A percentile compares a stretch with the other conserved stretches of the same genome.
phyloP scores from a whole-genome alignment of 2,888 invertebrate species.

The Caenorhabditis imperialis region DNA sequence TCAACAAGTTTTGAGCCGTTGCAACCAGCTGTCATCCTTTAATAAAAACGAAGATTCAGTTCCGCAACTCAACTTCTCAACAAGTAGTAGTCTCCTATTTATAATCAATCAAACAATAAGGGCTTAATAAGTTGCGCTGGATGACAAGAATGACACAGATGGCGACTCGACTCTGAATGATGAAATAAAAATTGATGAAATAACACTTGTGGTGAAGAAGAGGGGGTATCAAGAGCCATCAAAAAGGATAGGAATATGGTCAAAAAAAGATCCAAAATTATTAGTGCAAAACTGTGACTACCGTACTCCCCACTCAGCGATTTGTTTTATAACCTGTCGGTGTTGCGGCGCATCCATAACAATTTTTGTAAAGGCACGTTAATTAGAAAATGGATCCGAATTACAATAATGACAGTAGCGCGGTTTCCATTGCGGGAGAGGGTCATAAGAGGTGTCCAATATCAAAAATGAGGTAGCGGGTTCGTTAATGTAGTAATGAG shows the following conservation, averaged over 20 bases:
- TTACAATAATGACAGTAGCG: conserved; percentile 53
- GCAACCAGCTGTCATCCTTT: conserved; percentile 5
- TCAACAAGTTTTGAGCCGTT: background rate
- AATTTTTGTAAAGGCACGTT: conserved; percentile 40
- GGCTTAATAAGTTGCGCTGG: conserved; percentile 32
- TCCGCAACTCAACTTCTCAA: conserved; percentile 7
- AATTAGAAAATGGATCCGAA: conserved; percentile 57
- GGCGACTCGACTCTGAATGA: conserved; percentile 27
- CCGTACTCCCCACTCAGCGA: conserved; percentile 30
- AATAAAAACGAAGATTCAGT: no score
- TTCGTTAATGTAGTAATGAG: conserved; percentile 47
- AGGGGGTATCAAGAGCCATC: conserved; percentile 9
- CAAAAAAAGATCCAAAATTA: background rate
- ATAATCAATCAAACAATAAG: conserved; percentile 55
- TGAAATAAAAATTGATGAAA: conserved; percentile 38
- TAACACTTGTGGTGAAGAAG: conserved; percentile 44
- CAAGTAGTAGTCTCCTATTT: conserved; percentile 37
- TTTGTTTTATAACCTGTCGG: conserved; percentile 51
- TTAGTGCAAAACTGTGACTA: conserved; percentile 15
- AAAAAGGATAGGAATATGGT: conserved; percentile 22
- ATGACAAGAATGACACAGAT: conserved; percentile 29
- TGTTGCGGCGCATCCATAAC: conserved; percentile 43
- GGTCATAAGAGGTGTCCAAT: conserved; percentile 49
- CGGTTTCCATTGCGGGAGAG: conserved; percentile 45
- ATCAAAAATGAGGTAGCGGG: conserved; percentile 37